Evolutionary conservation across 1,140 invertebrate species (phyloP), one percentile per base, ranked within the genome.

Genomic region (Drosophila busckii): DNA sequence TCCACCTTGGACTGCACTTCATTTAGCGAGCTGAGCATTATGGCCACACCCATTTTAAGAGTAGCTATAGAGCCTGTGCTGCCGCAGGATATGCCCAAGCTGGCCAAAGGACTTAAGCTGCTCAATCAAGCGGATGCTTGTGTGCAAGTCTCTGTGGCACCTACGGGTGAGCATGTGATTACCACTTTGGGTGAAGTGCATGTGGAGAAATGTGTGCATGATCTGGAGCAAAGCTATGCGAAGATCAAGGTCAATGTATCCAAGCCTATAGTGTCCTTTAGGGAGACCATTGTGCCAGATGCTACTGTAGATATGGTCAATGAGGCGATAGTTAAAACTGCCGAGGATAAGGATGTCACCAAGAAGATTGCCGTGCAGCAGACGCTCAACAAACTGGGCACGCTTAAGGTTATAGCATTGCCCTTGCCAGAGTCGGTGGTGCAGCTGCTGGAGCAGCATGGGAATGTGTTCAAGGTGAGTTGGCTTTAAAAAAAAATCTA

Each of bases 161-260:
- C 98, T 78, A 97, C 93, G 4, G 98, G 98, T 0, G 97, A 99
- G 87, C 93, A 98, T 85, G 95, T 99, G 1, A 89, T 99, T n/a
- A 92, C 96, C 2, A 98, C 98, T 0, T 94, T 97, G 4, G 98
- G 98, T 0, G 97, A 99, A 89, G 96, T 99, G 4, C 98, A 99
- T 89, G 89, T 99, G 22, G 95, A 99, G 85, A 93, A 97, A 69
- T 99, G 98, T 89, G 83, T 97, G 1, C 92, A 95, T 68, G 96
- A 98, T 89, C 89, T 99, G 5, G 91, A 91, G 69, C 89, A 89
- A 32, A 91, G 92, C 65, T 98, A 96, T 89, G 95, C 96, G 0
- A 96, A 96, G 86, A 91, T 98, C 46, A 92, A 96, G 25, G 89
- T 99, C 5, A 93, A 93, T 63, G 96, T 95, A 0, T 99, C 97